Evolutionary conservation across 2,797 vertebrate genomes (phyloP).

Genomic region (Aplochiton taeniatus): DNA sequence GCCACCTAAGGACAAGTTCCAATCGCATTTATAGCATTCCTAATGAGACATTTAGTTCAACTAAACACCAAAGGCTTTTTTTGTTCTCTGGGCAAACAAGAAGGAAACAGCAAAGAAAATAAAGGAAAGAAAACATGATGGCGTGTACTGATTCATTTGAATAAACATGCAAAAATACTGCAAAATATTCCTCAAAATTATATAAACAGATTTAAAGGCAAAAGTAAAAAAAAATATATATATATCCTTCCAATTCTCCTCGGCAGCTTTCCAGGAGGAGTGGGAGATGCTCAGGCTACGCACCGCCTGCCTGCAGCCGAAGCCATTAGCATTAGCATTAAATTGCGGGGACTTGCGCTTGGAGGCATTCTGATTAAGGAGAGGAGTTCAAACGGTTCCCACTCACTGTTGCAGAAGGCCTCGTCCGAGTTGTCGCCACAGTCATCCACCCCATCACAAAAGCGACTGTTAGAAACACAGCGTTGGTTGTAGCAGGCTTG

Average conservation of each 20-base stretch:
- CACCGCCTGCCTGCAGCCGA: constrained; percentile 41
- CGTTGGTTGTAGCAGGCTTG: constrained; percentile 88
- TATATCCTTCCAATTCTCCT: no score
- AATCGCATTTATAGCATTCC: constrained; percentile 11
- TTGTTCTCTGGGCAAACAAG: constrained; percentile 1
- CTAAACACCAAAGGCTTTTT: background rate
- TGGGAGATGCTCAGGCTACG: constrained; percentile 41
- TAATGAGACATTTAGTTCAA: constrained; percentile 24
- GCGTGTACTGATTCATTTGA: background rate
- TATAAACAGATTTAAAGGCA: no score
- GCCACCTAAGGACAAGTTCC: constrained; percentile 22
- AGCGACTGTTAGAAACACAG: constrained; percentile 83
- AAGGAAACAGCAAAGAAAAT: constrained; percentile 13
- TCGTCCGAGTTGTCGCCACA: constrained; percentile 97
- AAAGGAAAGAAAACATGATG: constrained; percentile 5
- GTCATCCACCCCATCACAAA: constrained; percentile 90
- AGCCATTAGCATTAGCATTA: constrained; percentile 49
- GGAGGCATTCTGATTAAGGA: constrained; percentile 33
- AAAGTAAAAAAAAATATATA: no score
- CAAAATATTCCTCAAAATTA: no score
- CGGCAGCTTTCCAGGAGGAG: no score
- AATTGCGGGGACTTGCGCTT: constrained; percentile 37
- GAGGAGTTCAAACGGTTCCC: constrained; percentile 45
- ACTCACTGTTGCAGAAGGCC: constrained; percentile 91
- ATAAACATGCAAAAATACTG: no score